Percentiles rank a stretch among this genome's conserved stretches.
These are phyloP conservation scores for Lepeophtheirus salmonis DNA, from an alignment of 1,140 invertebrate genomes.

Conservation along the genomic window DNA sequence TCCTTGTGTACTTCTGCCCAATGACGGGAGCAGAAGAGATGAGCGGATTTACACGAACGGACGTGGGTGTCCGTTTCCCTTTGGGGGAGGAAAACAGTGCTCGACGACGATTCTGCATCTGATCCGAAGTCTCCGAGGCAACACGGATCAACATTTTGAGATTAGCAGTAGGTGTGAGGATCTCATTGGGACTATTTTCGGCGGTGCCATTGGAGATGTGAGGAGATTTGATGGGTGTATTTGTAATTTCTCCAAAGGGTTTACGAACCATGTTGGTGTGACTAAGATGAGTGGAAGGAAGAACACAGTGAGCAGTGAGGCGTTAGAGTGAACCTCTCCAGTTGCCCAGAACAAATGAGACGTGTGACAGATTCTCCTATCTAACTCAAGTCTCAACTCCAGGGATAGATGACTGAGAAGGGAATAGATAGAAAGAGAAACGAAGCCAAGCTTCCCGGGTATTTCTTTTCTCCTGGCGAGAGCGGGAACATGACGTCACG, in stretches of 20 bases:
- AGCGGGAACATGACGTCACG: too few relatives aligned
- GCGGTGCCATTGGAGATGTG: not conserved
- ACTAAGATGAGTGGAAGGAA: too few relatives aligned
- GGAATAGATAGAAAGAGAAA: too few relatives aligned
- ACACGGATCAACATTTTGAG: constrained; percentile 9
- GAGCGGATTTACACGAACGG: not conserved
- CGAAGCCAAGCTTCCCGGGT: too few relatives aligned
- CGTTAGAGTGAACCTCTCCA: too few relatives aligned
- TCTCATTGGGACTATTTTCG: not conserved
- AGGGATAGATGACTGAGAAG: too few relatives aligned
- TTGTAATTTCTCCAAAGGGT: constrained; percentile 14
- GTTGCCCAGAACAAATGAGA: too few relatives aligned
- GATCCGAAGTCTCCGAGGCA: not conserved
- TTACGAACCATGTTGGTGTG: not conserved
- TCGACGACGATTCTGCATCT: not conserved
- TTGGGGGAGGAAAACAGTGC: not conserved
- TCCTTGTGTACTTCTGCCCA: constrained; percentile 5
- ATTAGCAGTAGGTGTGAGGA: constrained; percentile 6
- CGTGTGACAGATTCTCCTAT: too few relatives aligned
- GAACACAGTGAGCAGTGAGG: too few relatives aligned
- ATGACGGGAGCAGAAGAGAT: constrained; percentile 1
- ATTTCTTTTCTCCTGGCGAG: too few relatives aligned
- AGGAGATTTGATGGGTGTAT: not conserved
- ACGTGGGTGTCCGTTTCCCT: not conserved
- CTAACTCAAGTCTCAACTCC: too few relatives aligned